Conservation (phyloP, 2,888 invertebrate genomes). For the Folsomia candida region DNA sequence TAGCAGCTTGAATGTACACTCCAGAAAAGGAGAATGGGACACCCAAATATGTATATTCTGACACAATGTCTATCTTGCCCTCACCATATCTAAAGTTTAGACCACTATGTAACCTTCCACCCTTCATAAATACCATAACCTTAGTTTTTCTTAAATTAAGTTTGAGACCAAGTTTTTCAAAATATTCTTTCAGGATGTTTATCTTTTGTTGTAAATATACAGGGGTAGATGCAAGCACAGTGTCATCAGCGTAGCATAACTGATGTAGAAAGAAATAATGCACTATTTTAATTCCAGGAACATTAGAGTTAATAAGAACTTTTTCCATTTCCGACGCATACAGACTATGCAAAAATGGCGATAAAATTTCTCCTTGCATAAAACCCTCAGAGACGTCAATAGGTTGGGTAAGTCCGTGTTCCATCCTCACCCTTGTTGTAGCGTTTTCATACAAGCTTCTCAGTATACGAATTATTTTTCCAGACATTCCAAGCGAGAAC, state of each 20-base stretch:
- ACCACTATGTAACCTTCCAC: not conserved
- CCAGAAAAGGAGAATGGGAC: no score
- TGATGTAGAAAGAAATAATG: not conserved
- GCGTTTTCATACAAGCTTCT: constrained; percentile 8
- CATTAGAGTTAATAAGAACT: not conserved
- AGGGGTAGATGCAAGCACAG: not conserved
- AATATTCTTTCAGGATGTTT: not conserved
- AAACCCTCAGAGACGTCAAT: constrained; percentile 35
- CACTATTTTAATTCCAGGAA: no score
- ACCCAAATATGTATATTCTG: not conserved
- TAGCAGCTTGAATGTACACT: no score
- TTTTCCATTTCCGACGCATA: no score
- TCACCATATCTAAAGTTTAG: not conserved
- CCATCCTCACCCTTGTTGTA: not conserved
- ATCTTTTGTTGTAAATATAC: not conserved
- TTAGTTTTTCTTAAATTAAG: constrained; percentile 3
- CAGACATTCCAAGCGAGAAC: constrained; percentile 18
- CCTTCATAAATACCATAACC: constrained; percentile 3
- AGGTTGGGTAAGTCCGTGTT: not conserved
- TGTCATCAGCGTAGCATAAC: constrained; percentile 1
- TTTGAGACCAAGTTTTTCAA: not conserved
- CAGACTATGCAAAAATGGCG: not conserved
- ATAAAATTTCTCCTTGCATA: constrained; percentile 29
- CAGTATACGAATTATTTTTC: constrained; percentile 37
- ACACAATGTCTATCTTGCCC: not conserved